These are phyloP conservation scores for Clivina fossor DNA, from an alignment of 2,888 invertebrate species.

Conservation along the genomic window DNA sequence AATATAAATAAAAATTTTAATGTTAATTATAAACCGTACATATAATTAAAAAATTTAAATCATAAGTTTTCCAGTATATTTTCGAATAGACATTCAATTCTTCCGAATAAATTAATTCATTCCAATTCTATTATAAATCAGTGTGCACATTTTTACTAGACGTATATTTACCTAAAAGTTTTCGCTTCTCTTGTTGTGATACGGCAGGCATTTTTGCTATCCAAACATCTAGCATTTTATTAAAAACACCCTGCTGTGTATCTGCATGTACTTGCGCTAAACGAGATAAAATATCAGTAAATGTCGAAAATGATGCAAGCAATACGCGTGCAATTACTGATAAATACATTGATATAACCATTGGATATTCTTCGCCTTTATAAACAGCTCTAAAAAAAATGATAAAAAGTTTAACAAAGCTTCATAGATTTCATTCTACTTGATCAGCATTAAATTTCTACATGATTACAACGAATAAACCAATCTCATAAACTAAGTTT, in stretches of 20 bases:
- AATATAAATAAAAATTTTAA: constrained; percentile 21
- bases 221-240: constrained; percentile 75
- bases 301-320: constrained; percentile 66
- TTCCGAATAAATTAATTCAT: no score
- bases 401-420: constrained; percentile 26
- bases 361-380: constrained; percentile 68
- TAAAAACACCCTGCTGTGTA: constrained; percentile 66
- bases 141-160: no score
- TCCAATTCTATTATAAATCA: no score
- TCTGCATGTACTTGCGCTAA: constrained; percentile 54
- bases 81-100: no score
- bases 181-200: constrained; percentile 77
- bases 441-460: no score
- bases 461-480: no score
- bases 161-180: constrained; percentile 70
- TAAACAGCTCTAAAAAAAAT: constrained; percentile 62
- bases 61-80: no score
- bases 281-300: constrained; percentile 61
- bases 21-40: constrained; percentile 16
- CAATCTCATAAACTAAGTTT: no score
- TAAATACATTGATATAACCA: constrained; percentile 76
- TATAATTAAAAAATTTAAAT: no score
- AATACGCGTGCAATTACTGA: constrained; percentile 78
- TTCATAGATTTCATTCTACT: no score
- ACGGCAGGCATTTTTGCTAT: constrained; percentile 76